Evolutionary conservation across 1,140 invertebrate genomes (phyloP), one percentile per base, ranked within the genome.

Genomic region (Homalodisca vitripennis): DNA sequence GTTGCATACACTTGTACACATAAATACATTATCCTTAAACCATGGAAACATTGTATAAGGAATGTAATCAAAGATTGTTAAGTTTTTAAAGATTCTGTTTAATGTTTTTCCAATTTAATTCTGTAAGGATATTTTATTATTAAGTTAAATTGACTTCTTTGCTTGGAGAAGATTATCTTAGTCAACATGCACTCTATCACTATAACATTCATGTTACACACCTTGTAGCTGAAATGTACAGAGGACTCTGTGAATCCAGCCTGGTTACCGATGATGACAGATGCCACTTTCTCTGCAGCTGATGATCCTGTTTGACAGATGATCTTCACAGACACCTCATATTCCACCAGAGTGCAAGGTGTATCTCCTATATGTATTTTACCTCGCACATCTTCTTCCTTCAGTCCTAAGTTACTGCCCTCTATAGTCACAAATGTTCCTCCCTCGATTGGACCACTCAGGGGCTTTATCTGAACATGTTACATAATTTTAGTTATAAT

Each of bases 401-500:
- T 89, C 60, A 97, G 85, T 0, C 97, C 97, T 27, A 99, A 85
- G 83, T 99, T 98, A 76, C 93, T 92, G 6, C 98, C 98, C 82
- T 93, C 91, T 68, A 99, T 98, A 6, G 95, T 98, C 0, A 99
- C 88, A 32, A 95, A 79, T 24, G 98, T 99, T 1, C 97, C 97
- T 29, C 97, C 97, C 84, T 98, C 93, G 60, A 96, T 88, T 12
- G 97, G 98, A 14, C 97, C 97, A 78, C 92, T 95, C 26, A 94
- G 77, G 0, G 97, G 97, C 79, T 92, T 92, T 73, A 99, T 97
- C 89, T 91, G 76, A 32, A 82, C 79, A 70, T 20, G 22, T 51
- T 6, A 6, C 6, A 10, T 41, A 10, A 10, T 41, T 41, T 41
- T 41, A 41, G 34, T 41, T n/a, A n/a, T n/a, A n/a, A n/a, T n/a